phyloP scores from a whole-genome alignment of 1,140 invertebrate species.

The Halesus radiatus region DNA sequence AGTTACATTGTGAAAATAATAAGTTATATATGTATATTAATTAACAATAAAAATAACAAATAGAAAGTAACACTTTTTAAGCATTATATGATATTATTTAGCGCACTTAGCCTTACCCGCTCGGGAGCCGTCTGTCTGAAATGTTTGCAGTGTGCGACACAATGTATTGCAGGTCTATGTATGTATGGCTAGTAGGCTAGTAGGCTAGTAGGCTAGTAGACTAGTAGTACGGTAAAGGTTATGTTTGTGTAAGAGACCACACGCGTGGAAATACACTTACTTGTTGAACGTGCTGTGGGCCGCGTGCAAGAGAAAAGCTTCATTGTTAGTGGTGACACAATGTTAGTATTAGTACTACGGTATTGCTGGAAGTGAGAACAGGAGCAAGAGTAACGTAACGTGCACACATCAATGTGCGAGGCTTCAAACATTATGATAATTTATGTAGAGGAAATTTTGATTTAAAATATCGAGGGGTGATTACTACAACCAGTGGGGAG shows the following conservation, averaged over 20 bases:
- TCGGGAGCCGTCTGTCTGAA: background rate
- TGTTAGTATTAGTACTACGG: constrained; percentile 27
- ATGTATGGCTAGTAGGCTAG: too few relatives aligned
- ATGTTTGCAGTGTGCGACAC: background rate
- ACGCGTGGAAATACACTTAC: constrained; percentile 66
- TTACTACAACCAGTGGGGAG: too few relatives aligned
- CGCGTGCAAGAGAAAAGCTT: constrained; percentile 69
- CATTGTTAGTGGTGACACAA: constrained; percentile 46
- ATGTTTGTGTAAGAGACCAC: constrained; percentile 10
- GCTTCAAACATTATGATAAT: too few relatives aligned
- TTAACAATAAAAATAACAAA: too few relatives aligned
- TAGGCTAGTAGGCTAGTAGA: too few relatives aligned
- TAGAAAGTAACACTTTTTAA: too few relatives aligned
- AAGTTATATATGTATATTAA: too few relatives aligned
- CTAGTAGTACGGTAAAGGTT: too few relatives aligned
- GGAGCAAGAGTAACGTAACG: background rate
- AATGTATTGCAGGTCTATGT: background rate
- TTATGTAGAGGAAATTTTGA: too few relatives aligned
- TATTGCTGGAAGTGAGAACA: constrained; percentile 11
- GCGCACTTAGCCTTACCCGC: background rate
- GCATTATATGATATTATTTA: background rate
- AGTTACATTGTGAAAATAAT: too few relatives aligned
- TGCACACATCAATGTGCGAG: too few relatives aligned
- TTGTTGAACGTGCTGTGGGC: constrained; percentile 71
- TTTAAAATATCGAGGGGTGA: too few relatives aligned